Percentiles rank a stretch among this genome's conserved stretches.
Evolutionary conservation across 2,113 vertebrate species (phyloP).

Genomic region (Clarias magur): DNA sequence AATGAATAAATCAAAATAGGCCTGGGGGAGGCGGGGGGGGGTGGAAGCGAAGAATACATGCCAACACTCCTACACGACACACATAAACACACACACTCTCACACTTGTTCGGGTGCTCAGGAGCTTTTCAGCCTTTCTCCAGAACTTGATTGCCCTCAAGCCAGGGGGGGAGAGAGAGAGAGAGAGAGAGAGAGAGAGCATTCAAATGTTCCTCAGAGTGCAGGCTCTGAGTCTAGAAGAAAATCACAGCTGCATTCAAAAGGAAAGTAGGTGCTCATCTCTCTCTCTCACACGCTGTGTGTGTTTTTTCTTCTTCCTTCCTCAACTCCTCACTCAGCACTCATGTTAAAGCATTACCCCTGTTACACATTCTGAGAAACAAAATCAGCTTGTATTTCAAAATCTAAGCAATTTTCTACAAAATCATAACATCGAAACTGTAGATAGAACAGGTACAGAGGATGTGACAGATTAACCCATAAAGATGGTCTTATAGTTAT

Average conservation of each 20-base stretch:
- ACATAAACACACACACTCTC: not conserved
- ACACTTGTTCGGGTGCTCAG: slow-evolving; percentile 1
- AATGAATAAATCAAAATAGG: slow-evolving; percentile 43
- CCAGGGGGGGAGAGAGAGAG: not conserved
- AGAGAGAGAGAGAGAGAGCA: not conserved
- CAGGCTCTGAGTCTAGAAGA: not conserved
- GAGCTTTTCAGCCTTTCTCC: slow-evolving; percentile 18
- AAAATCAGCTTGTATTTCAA: not conserved
- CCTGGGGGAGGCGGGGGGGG: too few relatives aligned
- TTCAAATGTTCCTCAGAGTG: not conserved
- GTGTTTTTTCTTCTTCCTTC: not conserved
- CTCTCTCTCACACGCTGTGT: too few relatives aligned
- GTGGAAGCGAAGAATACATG: slow-evolving; percentile 1
- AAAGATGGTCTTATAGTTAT: too few relatives aligned
- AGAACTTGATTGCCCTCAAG: slow-evolving; percentile 27
- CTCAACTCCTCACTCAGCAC: not conserved
- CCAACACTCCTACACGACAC: slow-evolving; percentile 4
- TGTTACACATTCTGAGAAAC: not conserved
- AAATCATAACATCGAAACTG: too few relatives aligned
- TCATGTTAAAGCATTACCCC: not conserved
- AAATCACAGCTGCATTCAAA: slow-evolving; percentile 6
- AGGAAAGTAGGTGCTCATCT: not conserved
- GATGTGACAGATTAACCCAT: too few relatives aligned
- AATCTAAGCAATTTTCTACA: too few relatives aligned
- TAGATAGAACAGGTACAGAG: too few relatives aligned